Evolutionary conservation across 2,797 vertebrate species (phyloP).

Genomic region (Masticophis lateralis): DNA sequence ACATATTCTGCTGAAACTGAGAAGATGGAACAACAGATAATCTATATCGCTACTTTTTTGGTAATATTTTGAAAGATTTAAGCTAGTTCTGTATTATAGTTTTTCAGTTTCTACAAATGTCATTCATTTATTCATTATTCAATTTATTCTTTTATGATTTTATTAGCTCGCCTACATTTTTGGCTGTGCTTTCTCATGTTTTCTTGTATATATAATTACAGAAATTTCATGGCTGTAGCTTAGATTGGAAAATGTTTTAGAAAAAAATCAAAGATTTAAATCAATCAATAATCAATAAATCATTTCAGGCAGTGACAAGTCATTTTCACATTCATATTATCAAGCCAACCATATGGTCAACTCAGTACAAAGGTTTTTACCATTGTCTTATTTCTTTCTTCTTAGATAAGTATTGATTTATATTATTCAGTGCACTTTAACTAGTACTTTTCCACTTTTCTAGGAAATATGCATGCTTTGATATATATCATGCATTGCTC

Average conservation of each 20-base stretch:
- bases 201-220: not conserved
- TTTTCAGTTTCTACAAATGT: not conserved
- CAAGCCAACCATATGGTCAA: not conserved
- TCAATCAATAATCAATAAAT: not conserved
- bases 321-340: not conserved
- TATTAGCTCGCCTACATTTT: not conserved
- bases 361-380: not conserved
- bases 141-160: not conserved
- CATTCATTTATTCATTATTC: not conserved
- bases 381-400: not conserved
- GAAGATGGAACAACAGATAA: not conserved
- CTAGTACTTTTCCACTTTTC: constrained; percentile 46
- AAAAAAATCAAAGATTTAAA: not conserved
- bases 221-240: not conserved
- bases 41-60: not conserved
- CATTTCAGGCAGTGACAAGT: not conserved
- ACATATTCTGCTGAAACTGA: not conserved
- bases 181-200: not conserved
- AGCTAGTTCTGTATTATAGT: not conserved
- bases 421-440: constrained; percentile 49
- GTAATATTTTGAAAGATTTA: not conserved
- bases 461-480: constrained; percentile 19
- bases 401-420: constrained; percentile 41
- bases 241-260: not conserved
- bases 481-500: constrained; percentile 31